A percentile compares a stretch with the other conserved stretches of the same genome.
phyloP scores from a whole-genome alignment of 2,888 invertebrate species.

The Lepidocyrtoides sp. region DNA sequence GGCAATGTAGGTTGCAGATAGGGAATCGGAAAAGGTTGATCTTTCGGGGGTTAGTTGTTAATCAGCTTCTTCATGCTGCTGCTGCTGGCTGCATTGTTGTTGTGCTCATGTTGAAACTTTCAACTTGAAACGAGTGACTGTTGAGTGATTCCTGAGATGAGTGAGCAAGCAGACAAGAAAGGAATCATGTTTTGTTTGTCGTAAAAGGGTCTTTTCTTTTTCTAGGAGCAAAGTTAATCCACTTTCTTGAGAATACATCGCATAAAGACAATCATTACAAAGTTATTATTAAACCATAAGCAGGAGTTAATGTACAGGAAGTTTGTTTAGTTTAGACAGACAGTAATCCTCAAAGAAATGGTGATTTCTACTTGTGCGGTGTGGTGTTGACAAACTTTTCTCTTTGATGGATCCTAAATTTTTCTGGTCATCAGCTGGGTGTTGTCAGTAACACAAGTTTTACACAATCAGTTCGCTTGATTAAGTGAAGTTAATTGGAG shows the following conservation, averaged over 20 bases:
- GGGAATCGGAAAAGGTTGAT: background rate
- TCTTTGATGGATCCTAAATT: too few species aligned
- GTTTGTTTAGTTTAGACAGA: too few species aligned
- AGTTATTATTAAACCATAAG: too few species aligned
- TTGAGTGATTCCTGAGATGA: background rate
- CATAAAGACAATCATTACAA: too few species aligned
- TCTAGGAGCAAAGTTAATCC: too few species aligned
- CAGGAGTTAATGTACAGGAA: too few species aligned
- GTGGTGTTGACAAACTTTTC: too few species aligned
- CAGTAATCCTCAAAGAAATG: too few species aligned
- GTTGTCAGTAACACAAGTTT: background rate
- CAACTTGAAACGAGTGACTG: background rate
- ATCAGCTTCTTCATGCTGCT: background rate
- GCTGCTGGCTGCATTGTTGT: background rate
- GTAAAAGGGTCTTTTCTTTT: background rate
- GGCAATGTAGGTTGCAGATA: background rate
- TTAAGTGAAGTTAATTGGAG: too few species aligned
- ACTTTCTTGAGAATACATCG: too few species aligned
- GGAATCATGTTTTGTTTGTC: background rate
- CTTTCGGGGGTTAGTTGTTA: background rate
- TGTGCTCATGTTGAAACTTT: background rate
- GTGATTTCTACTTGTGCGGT: too few species aligned
- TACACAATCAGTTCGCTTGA: too few species aligned
- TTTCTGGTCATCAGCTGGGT: background rate
- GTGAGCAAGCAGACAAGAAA: background rate